Evolutionary conservation across 2,797 vertebrate species (phyloP), one percentile per base, ranked within the genome.

Genomic region (Sparidentex hasta): DNA sequence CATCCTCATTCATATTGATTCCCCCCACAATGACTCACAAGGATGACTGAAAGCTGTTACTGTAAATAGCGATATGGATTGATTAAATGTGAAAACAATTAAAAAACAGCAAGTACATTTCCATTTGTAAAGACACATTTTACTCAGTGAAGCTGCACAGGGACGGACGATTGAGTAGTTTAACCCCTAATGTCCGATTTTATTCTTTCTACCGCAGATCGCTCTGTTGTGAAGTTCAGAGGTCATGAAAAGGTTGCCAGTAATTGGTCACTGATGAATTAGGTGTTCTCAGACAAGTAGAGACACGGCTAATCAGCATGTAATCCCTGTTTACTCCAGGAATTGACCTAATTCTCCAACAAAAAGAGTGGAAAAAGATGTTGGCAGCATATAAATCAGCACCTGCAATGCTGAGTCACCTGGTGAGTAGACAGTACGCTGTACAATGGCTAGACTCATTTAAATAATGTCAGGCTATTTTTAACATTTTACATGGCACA

Each of bases 251-350:
- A 27, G 84, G 88, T 85, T 76, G 77, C 13, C 13, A 27, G 50
- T 83, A 86, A 87, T 88, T 85, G 69, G 74, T 57, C 70, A 70
- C 65, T 83, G 77, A 87, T 85, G 81, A 93, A 87, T 78, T 23
- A 51, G 56, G 9, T 77, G 75, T 76, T 84, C 86, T 73, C 13
- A 51, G 14, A 64, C 1, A 17, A 43, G 47, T 33, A 64, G 47
- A 62, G 74, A 56, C 47, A n/a, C 3, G 46, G 54, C 52, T 81
- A 76, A 83, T 88, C 80, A 84, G 74, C 47, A 82, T 87, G 76
- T 81, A 82, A 76, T 50, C 51, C n/a, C 14, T 57, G 23, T 87
- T 48, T 76, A 83, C 52, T 79, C 4, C 25, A 57, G 62, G 65
- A 84, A 73, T 52, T 57, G 14, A 47, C 71, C 71, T 76, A 17